A percentile compares a stretch with the other conserved stretches of the same genome.
These are phyloP conservation scores for Tiaroga cobitis DNA, from an alignment of 2,797 vertebrate genomes.

Conservation along the genomic window DNA sequence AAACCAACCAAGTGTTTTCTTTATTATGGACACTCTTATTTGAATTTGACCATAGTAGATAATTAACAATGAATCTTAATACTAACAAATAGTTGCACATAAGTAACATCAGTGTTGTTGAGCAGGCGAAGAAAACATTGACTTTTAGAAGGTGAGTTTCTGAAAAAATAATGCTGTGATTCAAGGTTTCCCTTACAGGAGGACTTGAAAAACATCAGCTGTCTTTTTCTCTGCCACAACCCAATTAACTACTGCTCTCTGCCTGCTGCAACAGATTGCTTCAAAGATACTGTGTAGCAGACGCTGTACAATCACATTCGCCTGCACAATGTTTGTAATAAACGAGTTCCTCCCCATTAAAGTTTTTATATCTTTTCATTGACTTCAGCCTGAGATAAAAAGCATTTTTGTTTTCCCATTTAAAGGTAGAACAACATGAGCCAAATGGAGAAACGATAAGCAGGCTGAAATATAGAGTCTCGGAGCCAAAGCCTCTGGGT, in stretches of 20 bases:
- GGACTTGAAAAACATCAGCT: constrained; percentile 28
- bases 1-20: background rate
- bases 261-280: constrained; percentile 29
- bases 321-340: constrained; percentile 18
- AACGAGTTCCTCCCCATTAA: constrained; percentile 35
- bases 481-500: constrained; percentile 10
- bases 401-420: constrained; percentile 38
- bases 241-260: constrained; percentile 45
- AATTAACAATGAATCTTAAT: background rate
- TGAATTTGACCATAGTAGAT: background rate
- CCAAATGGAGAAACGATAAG: constrained; percentile 39
- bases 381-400: constrained; percentile 39
- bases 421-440: constrained; percentile 6
- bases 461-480: background rate
- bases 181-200: constrained; percentile 29
- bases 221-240: constrained; percentile 20
- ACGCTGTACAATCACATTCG: constrained; percentile 13
- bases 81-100: background rate
- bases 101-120: background rate
- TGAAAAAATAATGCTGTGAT: constrained; percentile 13
- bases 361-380: constrained; percentile 34
- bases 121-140: background rate
- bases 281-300: constrained; percentile 35
- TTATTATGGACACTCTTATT: background rate
- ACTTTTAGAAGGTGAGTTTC: background rate